Conservation (phyloP, 2,888 invertebrate genomes). For the Agrilus mali region DNA sequence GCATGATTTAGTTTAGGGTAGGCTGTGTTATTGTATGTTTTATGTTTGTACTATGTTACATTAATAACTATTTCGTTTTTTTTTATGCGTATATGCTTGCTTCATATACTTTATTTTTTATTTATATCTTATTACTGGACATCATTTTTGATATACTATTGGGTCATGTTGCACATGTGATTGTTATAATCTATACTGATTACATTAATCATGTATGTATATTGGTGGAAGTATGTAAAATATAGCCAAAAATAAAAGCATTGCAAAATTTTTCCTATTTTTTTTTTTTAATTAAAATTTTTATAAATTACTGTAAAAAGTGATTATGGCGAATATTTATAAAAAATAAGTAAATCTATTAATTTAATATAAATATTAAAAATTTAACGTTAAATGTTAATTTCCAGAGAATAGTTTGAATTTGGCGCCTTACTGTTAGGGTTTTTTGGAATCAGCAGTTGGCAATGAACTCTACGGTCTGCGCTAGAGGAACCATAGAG, state of each 20-base stretch:
- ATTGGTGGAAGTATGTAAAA: constrained; percentile 37
- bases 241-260: constrained; percentile 24
- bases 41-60: constrained; percentile 9
- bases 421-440: too few relatives aligned
- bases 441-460: too few relatives aligned
- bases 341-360: too few relatives aligned
- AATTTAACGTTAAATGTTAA: too few relatives aligned
- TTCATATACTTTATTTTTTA: constrained; percentile 14
- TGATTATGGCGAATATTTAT: too few relatives aligned
- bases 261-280: not conserved
- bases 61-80: constrained; percentile 4
- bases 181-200: constrained; percentile 36
- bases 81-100: constrained; percentile 15
- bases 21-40: constrained; percentile 8
- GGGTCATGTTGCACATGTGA: constrained; percentile 41
- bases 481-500: too few relatives aligned
- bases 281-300: too few relatives aligned
- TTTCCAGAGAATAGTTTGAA: too few relatives aligned
- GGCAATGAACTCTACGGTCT: too few relatives aligned
- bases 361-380: too few relatives aligned
- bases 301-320: too few relatives aligned
- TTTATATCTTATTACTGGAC: constrained; percentile 27
- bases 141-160: constrained; percentile 23
- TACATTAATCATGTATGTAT: constrained; percentile 43
- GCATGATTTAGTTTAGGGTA: constrained; percentile 4